A percentile compares a stretch with the other conserved stretches of the same genome.
These are phyloP conservation scores for Halesus radiatus DNA, from an alignment of 1,140 invertebrate species.

Conservation along the genomic window DNA sequence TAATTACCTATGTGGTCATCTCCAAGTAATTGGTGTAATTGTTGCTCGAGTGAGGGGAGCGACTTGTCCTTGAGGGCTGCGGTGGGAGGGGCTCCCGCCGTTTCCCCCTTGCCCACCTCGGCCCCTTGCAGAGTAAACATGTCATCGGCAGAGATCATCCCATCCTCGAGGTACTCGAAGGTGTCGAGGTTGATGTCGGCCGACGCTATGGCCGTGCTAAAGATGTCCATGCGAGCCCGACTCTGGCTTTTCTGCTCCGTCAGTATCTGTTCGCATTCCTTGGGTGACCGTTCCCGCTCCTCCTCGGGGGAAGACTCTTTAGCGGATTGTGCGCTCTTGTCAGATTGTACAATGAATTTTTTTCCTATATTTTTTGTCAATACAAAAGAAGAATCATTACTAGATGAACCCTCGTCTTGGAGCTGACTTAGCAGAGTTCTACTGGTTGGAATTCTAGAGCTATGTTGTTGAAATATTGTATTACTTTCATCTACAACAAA, in stretches of 20 bases:
- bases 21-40: conserved; percentile 10
- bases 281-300: not conserved
- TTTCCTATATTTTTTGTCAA: conserved; percentile 55
- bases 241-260: conserved; percentile 59
- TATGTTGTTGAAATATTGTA: conserved; percentile 63
- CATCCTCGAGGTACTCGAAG: conserved; percentile 68
- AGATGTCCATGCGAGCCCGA: conserved; percentile 65
- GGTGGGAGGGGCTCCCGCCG: not conserved
- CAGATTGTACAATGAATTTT: conserved; percentile 43
- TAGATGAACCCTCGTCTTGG: conserved; percentile 69
- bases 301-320: conserved; percentile 26
- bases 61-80: not conserved
- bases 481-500: conserved; percentile 63
- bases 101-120: not conserved
- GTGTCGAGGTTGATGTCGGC: conserved; percentile 70
- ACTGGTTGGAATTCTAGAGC: conserved; percentile 63
- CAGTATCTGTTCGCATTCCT: conserved; percentile 58
- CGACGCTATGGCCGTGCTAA: conserved; percentile 67
- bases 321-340: conserved; percentile 30
- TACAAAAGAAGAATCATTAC: conserved; percentile 69
- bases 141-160: conserved; percentile 67
- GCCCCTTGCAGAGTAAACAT: conserved; percentile 58
- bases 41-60: conserved; percentile 6
- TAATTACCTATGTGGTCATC: conserved; percentile 31
- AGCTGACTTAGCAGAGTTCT: conserved; percentile 67